These are phyloP conservation scores for Holacanthella duospinosa DNA, from an alignment of 2,888 invertebrate species.

Conservation along the genomic window DNA sequence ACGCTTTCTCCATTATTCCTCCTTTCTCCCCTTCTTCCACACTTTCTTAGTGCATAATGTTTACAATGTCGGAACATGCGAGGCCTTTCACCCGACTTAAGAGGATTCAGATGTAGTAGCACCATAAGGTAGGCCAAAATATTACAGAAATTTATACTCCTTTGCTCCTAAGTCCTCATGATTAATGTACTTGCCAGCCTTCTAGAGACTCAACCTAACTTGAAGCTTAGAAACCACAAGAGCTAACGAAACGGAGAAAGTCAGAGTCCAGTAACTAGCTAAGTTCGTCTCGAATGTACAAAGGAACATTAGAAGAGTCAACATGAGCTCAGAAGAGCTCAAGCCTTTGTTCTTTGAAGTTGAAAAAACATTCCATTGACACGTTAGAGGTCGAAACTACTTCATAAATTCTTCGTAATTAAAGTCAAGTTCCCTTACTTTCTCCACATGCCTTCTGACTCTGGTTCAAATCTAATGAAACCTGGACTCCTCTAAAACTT, in stretches of 20 bases:
- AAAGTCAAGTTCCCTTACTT: slow-evolving; percentile 18
- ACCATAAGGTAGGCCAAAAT: no score
- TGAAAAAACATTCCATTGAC: slow-evolving; percentile 13
- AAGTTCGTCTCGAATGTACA: no score
- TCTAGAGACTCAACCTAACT: background rate
- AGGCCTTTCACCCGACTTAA: background rate
- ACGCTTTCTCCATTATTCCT: background rate
- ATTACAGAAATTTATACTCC: no score
- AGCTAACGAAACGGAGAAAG: background rate
- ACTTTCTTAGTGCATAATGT: slow-evolving; percentile 13
- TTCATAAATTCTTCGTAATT: slow-evolving; percentile 26
- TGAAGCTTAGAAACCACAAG: background rate
- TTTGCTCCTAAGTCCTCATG: slow-evolving; percentile 9
- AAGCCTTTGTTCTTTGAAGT: background rate
- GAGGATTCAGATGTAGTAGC: background rate
- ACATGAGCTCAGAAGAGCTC: background rate
- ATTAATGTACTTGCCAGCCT: slow-evolving; percentile 10
- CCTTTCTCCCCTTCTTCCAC: slow-evolving; percentile 12
- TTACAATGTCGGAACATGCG: slow-evolving; percentile 28
- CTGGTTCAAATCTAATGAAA: slow-evolving; percentile 2
- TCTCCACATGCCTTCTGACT: background rate
- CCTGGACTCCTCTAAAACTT: background rate
- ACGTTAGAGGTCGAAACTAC: slow-evolving; percentile 15
- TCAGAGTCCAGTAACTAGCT: no score
- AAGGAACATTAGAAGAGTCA: no score